Conservation (phyloP, 2,797 vertebrate species). For the Catostomus latipinnis region DNA sequence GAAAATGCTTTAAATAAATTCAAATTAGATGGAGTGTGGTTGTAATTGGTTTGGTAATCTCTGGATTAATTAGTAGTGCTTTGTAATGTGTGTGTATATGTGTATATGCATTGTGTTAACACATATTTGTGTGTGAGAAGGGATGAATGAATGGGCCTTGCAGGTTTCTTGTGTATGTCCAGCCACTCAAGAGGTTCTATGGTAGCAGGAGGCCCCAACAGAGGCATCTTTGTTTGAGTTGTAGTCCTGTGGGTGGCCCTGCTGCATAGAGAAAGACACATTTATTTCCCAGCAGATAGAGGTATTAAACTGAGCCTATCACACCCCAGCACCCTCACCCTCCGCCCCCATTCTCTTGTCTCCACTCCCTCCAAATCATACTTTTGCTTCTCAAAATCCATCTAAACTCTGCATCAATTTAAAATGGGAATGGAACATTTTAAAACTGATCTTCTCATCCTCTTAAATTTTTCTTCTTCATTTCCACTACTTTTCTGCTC, state of each 20-base stretch:
- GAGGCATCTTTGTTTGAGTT: conserved; percentile 83
- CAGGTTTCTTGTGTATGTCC: conserved; percentile 83
- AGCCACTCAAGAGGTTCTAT: conserved; percentile 76
- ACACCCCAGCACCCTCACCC: conserved; percentile 24
- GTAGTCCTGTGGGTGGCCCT: conserved; percentile 86
- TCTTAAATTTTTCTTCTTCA: conserved; percentile 41
- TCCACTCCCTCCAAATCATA: conserved; percentile 23
- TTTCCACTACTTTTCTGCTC: conserved; percentile 45
- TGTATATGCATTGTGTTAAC: conserved; percentile 23
- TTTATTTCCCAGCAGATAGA: conserved; percentile 81
- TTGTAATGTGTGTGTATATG: conserved; percentile 53
- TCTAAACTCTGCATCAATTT: conserved; percentile 42
- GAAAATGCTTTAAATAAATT: conserved; percentile 82
- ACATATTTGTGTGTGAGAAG: conserved; percentile 49
- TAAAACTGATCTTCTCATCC: conserved; percentile 51
- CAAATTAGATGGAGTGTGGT: conserved; percentile 84
- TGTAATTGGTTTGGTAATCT: conserved; percentile 84
- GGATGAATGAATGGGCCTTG: conserved; percentile 79
- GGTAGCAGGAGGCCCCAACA: conserved; percentile 64
- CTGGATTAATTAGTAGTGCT: conserved; percentile 86
- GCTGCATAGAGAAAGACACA: conserved; percentile 75
- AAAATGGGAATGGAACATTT: conserved; percentile 38
- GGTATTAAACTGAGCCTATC: conserved; percentile 79
- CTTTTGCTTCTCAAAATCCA: conserved; percentile 48
- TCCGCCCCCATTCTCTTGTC: conserved; percentile 14